Evolutionary conservation across 2,888 invertebrate species (phyloP).

Genomic region (Emmelina monodactyla): DNA sequence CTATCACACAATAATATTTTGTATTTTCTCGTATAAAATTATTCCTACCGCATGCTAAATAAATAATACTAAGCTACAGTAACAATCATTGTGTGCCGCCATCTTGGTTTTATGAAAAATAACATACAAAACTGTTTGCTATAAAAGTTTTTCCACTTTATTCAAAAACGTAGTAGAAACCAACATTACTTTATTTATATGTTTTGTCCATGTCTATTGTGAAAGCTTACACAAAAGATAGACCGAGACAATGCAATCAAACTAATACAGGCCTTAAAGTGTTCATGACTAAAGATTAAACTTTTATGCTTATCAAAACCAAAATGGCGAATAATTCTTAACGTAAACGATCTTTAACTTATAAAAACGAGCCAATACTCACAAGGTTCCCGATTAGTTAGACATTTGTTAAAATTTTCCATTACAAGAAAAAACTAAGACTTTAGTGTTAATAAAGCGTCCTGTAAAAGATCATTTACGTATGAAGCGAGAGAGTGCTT

Average conservation of each 20-base stretch:
- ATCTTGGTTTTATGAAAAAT: neutral
- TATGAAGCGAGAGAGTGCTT: slow-evolving; percentile 28
- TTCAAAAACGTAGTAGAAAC: no score
- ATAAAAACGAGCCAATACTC: slow-evolving; percentile 24
- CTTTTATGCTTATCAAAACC: neutral
- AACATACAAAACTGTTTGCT: no score
- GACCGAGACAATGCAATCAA: no score
- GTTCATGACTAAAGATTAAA: no score
- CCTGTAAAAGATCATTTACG: slow-evolving; percentile 20
- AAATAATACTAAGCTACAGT: slow-evolving; percentile 42
- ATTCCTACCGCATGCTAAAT: slow-evolving; percentile 47
- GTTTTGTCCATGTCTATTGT: no score
- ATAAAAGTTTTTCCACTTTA: no score
- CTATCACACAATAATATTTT: slow-evolving; percentile 35
- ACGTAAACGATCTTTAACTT: slow-evolving; percentile 31
- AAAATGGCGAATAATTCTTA: neutral
- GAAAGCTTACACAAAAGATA: no score
- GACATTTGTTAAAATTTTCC: no score
- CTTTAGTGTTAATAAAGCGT: neutral
- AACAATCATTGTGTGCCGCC: slow-evolving; percentile 4
- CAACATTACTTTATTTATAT: no score
- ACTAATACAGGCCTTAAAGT: no score
- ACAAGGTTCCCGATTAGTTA: no score
- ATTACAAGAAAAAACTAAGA: no score
- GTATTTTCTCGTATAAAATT: slow-evolving; percentile 25